phyloP scores from a whole-genome alignment of 2,888 invertebrate species.

The Yponomeuta plumbellus region DNA sequence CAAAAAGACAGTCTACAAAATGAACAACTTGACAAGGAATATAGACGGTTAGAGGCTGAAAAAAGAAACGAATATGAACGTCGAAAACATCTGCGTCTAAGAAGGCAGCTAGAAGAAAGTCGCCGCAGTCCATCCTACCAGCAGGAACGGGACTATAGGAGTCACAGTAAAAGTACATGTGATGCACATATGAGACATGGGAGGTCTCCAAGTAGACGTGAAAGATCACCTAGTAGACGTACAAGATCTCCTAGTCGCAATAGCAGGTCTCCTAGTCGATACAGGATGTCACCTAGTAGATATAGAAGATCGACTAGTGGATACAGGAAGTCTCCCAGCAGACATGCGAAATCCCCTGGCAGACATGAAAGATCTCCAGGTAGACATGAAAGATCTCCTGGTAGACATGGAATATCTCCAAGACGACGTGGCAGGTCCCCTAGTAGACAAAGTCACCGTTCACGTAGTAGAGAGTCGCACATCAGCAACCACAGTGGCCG shows the following conservation, averaged over 20 bases:
- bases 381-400: background rate
- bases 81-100: background rate
- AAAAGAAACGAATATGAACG: slow-evolving; percentile 9
- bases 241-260: slow-evolving; percentile 21
- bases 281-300: slow-evolving; percentile 7
- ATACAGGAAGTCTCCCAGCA: background rate
- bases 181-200: background rate
- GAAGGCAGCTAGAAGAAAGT: slow-evolving; percentile 19
- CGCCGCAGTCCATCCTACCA: slow-evolving; percentile 32
- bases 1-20: slow-evolving; percentile 28
- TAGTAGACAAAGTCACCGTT: slow-evolving; percentile 19
- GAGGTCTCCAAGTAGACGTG: slow-evolving; percentile 12
- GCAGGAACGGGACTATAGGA: slow-evolving; percentile 36
- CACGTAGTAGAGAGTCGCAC: slow-evolving; percentile 31
- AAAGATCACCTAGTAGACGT: slow-evolving; percentile 38
- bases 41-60: background rate
- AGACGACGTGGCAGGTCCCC: background rate
- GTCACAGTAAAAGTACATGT: slow-evolving; percentile 33
- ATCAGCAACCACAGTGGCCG: slow-evolving; percentile 18
- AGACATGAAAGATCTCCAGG: slow-evolving; percentile 38
- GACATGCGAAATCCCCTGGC: background rate
- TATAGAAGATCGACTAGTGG: background rate
- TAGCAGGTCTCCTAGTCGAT: slow-evolving; percentile 23
- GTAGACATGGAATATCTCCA: slow-evolving; percentile 28
- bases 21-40: slow-evolving; percentile 39